Evolutionary conservation across 2,797 vertebrate species (phyloP), one percentile per base, ranked within the genome.

Genomic region (Hoplostethus mediterraneus): DNA sequence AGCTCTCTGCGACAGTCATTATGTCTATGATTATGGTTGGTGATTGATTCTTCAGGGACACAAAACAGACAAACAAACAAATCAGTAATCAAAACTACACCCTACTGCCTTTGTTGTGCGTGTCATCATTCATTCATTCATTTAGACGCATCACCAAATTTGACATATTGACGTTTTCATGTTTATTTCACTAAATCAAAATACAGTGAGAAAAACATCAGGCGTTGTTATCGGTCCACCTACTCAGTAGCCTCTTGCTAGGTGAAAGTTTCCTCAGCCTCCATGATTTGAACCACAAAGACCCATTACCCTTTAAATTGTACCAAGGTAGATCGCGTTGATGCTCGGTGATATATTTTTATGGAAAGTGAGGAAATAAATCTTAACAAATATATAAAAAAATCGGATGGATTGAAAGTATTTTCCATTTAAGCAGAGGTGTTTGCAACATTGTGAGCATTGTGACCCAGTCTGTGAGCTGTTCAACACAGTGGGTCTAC

Each of bases 361-460:
- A 63, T 40, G 48, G 3, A 48, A 30, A 25, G 12, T 4, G 25
- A 45, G n/a, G 21, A 54, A 54, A 61, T 21, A 1, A 28, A 30
- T 57, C 21, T 21, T 40, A 51, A 21, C 1, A 72, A 42, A 69
- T 33, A 4, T 33, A 33, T 33, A 2, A 3, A 36, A 44, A 42
- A 14, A 1, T 21, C 21, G 45, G 31, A 21, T 71, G 36, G 31
- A 28, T 28, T 42, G 2, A 31, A 64, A 45, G 6, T 31, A 45
- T 49, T 62, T 60, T 21, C 60, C 28, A 8, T 63, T 17, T 56
- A 63, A 69, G 66, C 38, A 77, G 69, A 64, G 36, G 52, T 45
- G n/a, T 36, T 58, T 38, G 10, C 25, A 66, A 7, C 45, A 59
- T 63, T 6, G 53, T 57, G 3, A 56, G 60, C n/a, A n/a, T n/a